phyloP scores from a whole-genome alignment of 2,888 invertebrate species.

The Melinaea marsaeus region DNA sequence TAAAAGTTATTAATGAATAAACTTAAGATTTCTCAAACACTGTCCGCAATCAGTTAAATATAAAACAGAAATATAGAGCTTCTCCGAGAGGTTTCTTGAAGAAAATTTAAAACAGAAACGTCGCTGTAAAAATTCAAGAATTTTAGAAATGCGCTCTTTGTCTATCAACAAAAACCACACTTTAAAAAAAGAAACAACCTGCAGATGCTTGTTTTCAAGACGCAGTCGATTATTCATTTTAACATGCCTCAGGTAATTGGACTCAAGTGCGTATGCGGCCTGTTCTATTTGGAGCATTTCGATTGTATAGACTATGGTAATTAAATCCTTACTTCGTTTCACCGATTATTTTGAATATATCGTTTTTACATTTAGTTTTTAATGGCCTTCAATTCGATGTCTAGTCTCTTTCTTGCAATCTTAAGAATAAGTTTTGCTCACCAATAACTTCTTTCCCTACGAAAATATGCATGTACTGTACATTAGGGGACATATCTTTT shows the following conservation, averaged over 20 bases:
- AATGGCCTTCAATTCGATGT: slow-evolving; percentile 40
- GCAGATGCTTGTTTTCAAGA: slow-evolving; percentile 86
- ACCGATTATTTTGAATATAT: not conserved
- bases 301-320: not conserved
- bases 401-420: slow-evolving; percentile 51
- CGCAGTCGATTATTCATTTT: slow-evolving; percentile 76
- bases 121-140: not conserved
- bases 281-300: slow-evolving; percentile 43
- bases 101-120: slow-evolving; percentile 12
- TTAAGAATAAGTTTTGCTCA: slow-evolving; percentile 51
- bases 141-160: not conserved
- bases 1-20: slow-evolving; percentile 32
- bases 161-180: not conserved
- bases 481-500: slow-evolving; percentile 55
- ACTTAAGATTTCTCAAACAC: slow-evolving; percentile 13
- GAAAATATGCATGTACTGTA: slow-evolving; percentile 44
- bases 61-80: too few species aligned
- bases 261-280: slow-evolving; percentile 55
- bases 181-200: slow-evolving; percentile 38
- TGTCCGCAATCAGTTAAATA: too few species aligned
- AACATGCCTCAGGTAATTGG: slow-evolving; percentile 47
- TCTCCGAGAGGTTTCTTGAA: not conserved
- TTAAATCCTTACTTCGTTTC: not conserved
- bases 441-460: slow-evolving; percentile 65
- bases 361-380: not conserved